Base-by-base conservation (phyloP, 2,797 vertebrate genomes). In the Botia kubotai region DNA sequence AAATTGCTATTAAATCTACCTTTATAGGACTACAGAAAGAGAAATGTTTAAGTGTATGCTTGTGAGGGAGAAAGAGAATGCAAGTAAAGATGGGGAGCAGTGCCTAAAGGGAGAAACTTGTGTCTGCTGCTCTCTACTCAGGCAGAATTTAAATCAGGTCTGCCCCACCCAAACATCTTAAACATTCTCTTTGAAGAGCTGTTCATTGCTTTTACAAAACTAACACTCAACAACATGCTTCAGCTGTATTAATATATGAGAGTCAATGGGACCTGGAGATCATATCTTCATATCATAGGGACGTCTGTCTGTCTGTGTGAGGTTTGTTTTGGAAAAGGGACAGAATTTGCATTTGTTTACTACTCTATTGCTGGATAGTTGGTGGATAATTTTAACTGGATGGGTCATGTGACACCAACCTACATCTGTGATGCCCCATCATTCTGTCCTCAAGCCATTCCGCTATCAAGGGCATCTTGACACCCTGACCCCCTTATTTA, bases 81-180 rank as follows among this genome's bases (percentile, higher is more conserved):
- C 50, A 58, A 57, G 58, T 72, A 43, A 58, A 43, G 53, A 65
- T 62, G 79, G 71, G 55, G 65, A 84, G 75, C 63, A 68, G 70
- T 50, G 81, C 80, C 83, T 81, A 23, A 75, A 84, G 88, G 75
- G 19, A 85, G 79, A 87, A 70, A 80, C 80, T 66, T 10, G 67
- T 82, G 78, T 85, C 79, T 86, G 81, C 77, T 78, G 76, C 77
- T 86, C 78, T 72, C 63, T 85, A 87, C 86, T 84, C 79, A 19
- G 52, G 79, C 82, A 88, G 87, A 87, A 89, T 90, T 86, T 88
- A 86, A 91, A 89, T 88, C 33, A 71, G 84, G 52, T 72, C 73
- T 58, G 75, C 85, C 82, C 76, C 79, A 82, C 86, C 86, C 55
- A 48, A 65, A 81, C 85, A 73, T 85, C 82, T 89, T 87, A 74